Conservation (phyloP, 2,797 vertebrate genomes). For the Calcarius lapponicus region DNA sequence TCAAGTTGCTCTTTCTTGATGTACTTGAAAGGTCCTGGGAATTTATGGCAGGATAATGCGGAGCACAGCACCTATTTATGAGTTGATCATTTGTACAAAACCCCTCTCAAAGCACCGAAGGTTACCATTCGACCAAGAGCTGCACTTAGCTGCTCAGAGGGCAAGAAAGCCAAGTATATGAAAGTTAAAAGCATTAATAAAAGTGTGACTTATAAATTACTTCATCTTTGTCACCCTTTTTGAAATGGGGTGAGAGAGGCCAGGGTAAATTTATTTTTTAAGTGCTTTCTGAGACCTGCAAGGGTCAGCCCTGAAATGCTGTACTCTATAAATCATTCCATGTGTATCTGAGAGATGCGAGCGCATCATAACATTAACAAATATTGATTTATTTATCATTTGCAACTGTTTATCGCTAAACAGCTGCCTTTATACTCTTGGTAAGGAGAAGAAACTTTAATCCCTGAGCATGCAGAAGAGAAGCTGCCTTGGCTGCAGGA, state of each 20-base stretch:
- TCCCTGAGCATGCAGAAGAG: not conserved
- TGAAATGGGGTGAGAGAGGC: slow-evolving; percentile 85
- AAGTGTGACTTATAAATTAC: slow-evolving; percentile 87
- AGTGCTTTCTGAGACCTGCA: slow-evolving; percentile 85
- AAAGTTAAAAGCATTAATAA: slow-evolving; percentile 89
- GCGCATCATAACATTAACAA: slow-evolving; percentile 79
- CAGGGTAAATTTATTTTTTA: slow-evolving; percentile 89
- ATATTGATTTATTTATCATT: slow-evolving; percentile 83
- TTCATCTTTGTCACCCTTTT: slow-evolving; percentile 87
- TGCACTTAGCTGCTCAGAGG: slow-evolving; percentile 77
- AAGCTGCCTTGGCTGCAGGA: not conserved
- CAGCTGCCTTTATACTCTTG: slow-evolving; percentile 21
- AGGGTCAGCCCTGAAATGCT: slow-evolving; percentile 83
- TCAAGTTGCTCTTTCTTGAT: slow-evolving; percentile 76
- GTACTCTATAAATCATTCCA: slow-evolving; percentile 83
- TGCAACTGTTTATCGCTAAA: slow-evolving; percentile 71
- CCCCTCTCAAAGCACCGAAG: slow-evolving; percentile 77
- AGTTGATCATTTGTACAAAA: slow-evolving; percentile 82
- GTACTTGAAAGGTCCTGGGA: slow-evolving; percentile 80
- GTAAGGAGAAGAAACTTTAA: slow-evolving; percentile 35
- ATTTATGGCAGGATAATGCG: slow-evolving; percentile 83
- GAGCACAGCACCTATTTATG: slow-evolving; percentile 82
- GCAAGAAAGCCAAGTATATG: slow-evolving; percentile 80
- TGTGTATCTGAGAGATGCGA: slow-evolving; percentile 77
- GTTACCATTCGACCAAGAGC: slow-evolving; percentile 77